phyloP scores from a whole-genome alignment of 2,888 invertebrate species.

The Flexamia atlantica region DNA sequence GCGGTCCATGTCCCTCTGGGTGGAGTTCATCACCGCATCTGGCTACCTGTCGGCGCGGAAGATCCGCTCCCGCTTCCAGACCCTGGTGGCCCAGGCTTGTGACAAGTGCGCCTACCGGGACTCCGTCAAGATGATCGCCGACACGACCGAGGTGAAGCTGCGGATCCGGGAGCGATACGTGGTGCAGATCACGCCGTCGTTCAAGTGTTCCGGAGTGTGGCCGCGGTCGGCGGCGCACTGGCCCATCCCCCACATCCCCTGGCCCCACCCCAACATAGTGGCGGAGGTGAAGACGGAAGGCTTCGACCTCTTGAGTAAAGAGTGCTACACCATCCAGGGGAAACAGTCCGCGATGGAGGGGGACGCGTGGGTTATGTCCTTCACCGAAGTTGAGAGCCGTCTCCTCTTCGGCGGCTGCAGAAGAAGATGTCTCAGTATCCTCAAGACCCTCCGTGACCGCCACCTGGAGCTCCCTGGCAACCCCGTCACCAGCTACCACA shows the following conservation, averaged over 20 bases:
- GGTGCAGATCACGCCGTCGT: constrained; percentile 92
- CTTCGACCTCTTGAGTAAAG: constrained; percentile 88
- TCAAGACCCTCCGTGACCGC: constrained; percentile 88
- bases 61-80: constrained; percentile 90
- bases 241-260: constrained; percentile 87
- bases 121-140: constrained; percentile 89
- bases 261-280: constrained; percentile 89
- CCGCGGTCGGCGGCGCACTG: constrained; percentile 90
- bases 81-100: constrained; percentile 86
- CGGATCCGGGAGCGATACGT: constrained; percentile 87
- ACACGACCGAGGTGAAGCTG: constrained; percentile 89
- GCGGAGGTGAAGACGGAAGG: constrained; percentile 91
- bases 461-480: constrained; percentile 87
- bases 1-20: constrained; percentile 93
- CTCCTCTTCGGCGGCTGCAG: constrained; percentile 86
- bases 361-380: constrained; percentile 91
- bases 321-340: constrained; percentile 82
- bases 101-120: constrained; percentile 90
- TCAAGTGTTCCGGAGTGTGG: constrained; percentile 91
- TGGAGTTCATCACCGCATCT: constrained; percentile 92
- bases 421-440: constrained; percentile 84
- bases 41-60: constrained; percentile 91
- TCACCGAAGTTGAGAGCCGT: constrained; percentile 87
- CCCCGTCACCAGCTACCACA: constrained; percentile 87
- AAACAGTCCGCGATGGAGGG: constrained; percentile 89